These are phyloP conservation scores for Gryllus bimaculatus DNA, from an alignment of 1,140 invertebrate species.

Conservation along the genomic window DNA sequence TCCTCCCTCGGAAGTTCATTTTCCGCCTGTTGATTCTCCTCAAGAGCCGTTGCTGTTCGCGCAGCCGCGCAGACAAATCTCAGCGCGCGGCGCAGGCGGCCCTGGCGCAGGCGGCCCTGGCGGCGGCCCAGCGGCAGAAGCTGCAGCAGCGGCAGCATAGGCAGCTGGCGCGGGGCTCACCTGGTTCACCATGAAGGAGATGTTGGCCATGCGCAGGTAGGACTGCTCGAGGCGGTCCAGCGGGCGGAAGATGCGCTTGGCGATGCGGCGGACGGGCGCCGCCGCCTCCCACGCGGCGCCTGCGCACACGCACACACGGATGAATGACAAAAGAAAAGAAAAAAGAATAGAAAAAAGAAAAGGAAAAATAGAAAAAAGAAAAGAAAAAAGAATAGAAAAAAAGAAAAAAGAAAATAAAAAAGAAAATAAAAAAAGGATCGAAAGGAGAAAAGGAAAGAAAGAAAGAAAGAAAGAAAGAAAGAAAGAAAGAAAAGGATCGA, in stretches of 20 bases:
- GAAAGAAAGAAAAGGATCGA: no score
- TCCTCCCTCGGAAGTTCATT: no score
- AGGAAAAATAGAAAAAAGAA: not conserved
- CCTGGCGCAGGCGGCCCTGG: no score
- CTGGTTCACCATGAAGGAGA: slow-evolving; percentile 55
- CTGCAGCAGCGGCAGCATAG: no score
- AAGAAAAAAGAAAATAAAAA: not conserved
- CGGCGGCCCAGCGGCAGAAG: no score
- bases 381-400: not conserved
- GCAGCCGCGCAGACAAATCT: no score
- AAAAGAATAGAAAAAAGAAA: not conserved
- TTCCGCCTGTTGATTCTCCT: no score
- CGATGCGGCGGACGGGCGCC: not conserved
- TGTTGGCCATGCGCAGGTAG: slow-evolving; percentile 53
- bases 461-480: not conserved
- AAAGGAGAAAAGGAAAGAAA: not conserved
- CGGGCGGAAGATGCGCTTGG: slow-evolving; percentile 38
- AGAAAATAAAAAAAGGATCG: not conserved
- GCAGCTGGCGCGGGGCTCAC: no score
- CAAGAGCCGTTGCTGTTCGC: no score
- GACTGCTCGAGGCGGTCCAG: slow-evolving; percentile 48
- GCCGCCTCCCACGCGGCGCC: not conserved
- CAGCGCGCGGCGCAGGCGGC: no score
- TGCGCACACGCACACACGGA: not conserved
- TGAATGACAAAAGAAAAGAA: not conserved